Evolutionary conservation across 2,113 vertebrate genomes (phyloP), one percentile per base, ranked within the genome.

Genomic region (Austrofundulus limnaeus): DNA sequence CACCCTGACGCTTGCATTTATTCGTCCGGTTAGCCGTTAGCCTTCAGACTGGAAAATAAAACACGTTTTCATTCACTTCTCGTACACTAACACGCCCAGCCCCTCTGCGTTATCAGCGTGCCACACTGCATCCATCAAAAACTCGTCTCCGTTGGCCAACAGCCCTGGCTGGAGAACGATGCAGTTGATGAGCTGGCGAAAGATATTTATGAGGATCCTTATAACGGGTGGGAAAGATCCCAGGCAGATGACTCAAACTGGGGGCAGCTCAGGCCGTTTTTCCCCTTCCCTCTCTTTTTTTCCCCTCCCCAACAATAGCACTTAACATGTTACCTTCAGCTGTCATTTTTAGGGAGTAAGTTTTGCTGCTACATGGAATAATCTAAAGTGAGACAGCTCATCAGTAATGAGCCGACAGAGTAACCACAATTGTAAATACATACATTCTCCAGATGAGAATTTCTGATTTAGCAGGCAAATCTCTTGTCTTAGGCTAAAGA

Each of bases 181-280:
- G 74, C 74, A 48, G 79, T 83, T 92, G 92, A 92, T 92, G 91
- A 93, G 77, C 92, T 93, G 92, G 87, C 70, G 87, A 88, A 79
- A 79, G 89, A 90, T 88, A 90, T 91, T 92, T 90, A 91, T 85
- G 90, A 89, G 90, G 86, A 90, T 88, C 82, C 87, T 86, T 61
- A 61, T 84, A 90, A 88, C 69, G 54, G 72, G 58, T 73, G 19
- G 2, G 60, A 76, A 80, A 88, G 87, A 91, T 89, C 86, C 85
- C 80, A 62, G 82, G 84, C 89, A 85, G 89, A 91, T 87, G 86
- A 87, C 77, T 80, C 77, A 64, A 61, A 78, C 66, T 59, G 13
- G 16, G 50, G 67, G 48, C 31, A 56, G 64, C 37, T 41, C 11
- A 20, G 4, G 23, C 43, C 52, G 76, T 54, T 46, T 39, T 34